Evolutionary conservation across 2,113 vertebrate species (phyloP), one percentile per base, ranked within the genome.

Genomic region (Antigone vipio): DNA sequence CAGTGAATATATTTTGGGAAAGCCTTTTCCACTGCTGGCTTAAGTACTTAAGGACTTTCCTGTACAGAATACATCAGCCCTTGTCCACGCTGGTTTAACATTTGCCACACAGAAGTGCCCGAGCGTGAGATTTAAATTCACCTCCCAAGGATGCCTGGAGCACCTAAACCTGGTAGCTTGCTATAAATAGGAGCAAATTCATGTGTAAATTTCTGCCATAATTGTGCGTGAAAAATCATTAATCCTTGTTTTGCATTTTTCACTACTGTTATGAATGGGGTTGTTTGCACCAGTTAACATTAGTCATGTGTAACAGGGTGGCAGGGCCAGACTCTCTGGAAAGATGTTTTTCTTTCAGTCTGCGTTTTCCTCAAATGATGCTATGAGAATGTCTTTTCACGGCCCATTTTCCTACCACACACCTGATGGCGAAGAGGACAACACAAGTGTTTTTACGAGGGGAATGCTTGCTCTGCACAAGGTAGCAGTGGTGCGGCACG

Each of bases 361-460:
- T 32, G 27, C 3, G 1, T 76, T 66, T 94, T 74, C 21, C 29
- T 83, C 22, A 32, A 55, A 45, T 5, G 20, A 22, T 38, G 29
- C 26, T 9, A 4, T 18, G 12, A 72, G 42, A 62, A 38, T 22
- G 13, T 38, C 20, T 55, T 66, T 56, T 62, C 44, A 35, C 9
- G 34, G 30, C 19, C 20, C 2, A 0, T 64, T 77, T 85, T 77
- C 75, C n/a, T 44, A 2, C 32, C 12, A 1, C 5, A 7, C 1
- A 52, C 12, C 7, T 34, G 10, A 19, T 4, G 27, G 7, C 1
- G 1, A 34, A 60, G 49, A 75, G 34, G 60, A 40, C 24, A 67
- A 29, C 3, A 2, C 0, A 0, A 11, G 5, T 29, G 52, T 22
- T 32, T 69, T 74, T 34, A 2, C 3, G 38, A 53, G 35, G 26